Base-by-base conservation (phyloP, 2,113 vertebrate species). In the Aptenodytes forsteri region DNA sequence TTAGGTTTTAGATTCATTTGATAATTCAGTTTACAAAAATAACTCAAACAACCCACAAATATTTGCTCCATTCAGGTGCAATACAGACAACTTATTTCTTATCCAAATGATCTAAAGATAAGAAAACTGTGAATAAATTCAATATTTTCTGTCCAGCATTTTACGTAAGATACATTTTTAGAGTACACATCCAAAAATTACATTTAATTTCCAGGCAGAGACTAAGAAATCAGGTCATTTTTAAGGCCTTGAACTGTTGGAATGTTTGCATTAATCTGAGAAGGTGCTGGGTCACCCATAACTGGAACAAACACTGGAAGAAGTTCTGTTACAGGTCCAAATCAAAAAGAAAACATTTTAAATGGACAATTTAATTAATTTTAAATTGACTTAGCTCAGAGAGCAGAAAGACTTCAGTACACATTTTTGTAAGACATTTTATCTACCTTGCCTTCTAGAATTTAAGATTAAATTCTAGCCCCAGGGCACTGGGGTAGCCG, bases 401-500 rank as follows among this genome's bases (percentile, higher is more conserved):
- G 7, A 81, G 30, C 17, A 82, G 49, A 82, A 71, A 67, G 34
- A 75, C 19, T 84, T 77, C 55, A 54, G 67, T 40, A 50, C 3
- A 46, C 5, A 4, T 72, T 89, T 97, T 92, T 84, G 19, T 78
- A 52, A 76, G 58, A 47, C 6, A 42, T 87, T 93, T 89, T 85
- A 62, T 75, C 58, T 87, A 52, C 42, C 44, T 82, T 89, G 25
- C 46, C 40, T 84, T 90, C 54, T 59, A 89, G 80, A 93, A 76
- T 87, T 94, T 77, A 88, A 56, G 77, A 70, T 52, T 69, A 84
- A 83, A 72, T 80, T 85, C 56, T 91, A 94, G 78, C 87, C 78
- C 49, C 64, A 80, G 52, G 91, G 87, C 50, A 59, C 59, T 77
- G 20, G 50, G 73, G 30, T 93, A 80, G 42, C 32, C 89, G 36